A percentile compares a stretch with the other conserved stretches of the same genome.
These are phyloP conservation scores for Nicator chloris DNA, from an alignment of 2,113 vertebrate genomes.

Conservation along the genomic window DNA sequence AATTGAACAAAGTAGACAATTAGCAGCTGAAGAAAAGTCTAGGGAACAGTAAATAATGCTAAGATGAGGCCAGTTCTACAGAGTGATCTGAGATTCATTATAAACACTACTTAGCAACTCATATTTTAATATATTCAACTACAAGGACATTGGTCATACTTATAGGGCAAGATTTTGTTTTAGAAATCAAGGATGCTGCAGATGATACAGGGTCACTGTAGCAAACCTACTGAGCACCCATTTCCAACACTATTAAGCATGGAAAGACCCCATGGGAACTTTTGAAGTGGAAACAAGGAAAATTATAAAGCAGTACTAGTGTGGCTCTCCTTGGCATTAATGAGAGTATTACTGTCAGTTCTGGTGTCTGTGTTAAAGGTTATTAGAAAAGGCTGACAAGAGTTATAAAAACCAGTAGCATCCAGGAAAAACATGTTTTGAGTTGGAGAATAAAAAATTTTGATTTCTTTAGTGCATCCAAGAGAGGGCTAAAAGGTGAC, in stretches of 20 bases:
- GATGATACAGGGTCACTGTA: neutral
- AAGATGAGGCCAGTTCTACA: neutral
- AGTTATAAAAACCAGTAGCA: neutral
- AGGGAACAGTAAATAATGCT: neutral
- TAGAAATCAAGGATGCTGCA: neutral
- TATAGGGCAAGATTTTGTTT: neutral
- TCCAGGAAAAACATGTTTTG: neutral
- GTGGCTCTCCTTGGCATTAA: neutral
- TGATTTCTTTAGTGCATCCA: neutral
- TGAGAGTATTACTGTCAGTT: neutral
- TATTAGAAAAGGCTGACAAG: neutral
- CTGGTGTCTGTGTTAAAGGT: neutral
- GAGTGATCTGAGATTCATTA: neutral
- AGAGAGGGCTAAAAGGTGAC: neutral
- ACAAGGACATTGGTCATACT: neutral
- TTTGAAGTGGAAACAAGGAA: conserved; percentile 12
- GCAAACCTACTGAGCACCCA: neutral
- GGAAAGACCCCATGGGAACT: neutral
- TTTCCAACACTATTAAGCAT: neutral
- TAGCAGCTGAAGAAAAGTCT: conserved; percentile 19
- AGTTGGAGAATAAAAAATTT: neutral
- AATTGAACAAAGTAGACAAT: conserved; percentile 17
- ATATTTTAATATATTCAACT: neutral
- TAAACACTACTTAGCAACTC: neutral
- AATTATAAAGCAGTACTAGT: neutral